A percentile compares a stretch with the other conserved stretches of the same genome.
Evolutionary conservation across 2,888 invertebrate species (phyloP).

Genomic region (Leucoptera coffeella): DNA sequence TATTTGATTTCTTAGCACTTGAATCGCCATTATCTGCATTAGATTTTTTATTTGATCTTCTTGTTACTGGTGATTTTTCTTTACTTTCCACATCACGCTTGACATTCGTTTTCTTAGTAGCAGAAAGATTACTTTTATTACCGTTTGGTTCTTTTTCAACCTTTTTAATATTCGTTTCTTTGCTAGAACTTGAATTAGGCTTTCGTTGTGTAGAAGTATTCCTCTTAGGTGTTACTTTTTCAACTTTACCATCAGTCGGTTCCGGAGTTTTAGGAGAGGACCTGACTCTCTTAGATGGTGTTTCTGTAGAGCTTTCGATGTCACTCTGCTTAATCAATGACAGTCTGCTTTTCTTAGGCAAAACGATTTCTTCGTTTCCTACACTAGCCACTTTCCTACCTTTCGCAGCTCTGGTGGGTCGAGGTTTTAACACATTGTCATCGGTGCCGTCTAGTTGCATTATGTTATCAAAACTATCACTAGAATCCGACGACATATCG

Average conservation of each 20-base stretch:
- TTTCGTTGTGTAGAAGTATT: too few relatives aligned
- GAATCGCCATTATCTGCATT: not conserved
- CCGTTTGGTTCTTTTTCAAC: too few relatives aligned
- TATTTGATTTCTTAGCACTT: not conserved
- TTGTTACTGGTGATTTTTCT: too few relatives aligned
- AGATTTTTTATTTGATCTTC: not conserved
- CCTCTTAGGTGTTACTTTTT: too few relatives aligned
- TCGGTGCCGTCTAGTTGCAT: slow-evolving; percentile 28
- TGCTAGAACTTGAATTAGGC: too few relatives aligned
- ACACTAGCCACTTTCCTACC: slow-evolving; percentile 11
- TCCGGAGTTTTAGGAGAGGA: too few relatives aligned
- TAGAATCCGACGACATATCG: slow-evolving; percentile 16
- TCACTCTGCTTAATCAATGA: too few relatives aligned
- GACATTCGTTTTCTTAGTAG: not conserved
- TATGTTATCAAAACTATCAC: slow-evolving; percentile 15
- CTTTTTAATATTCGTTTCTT: too few relatives aligned
- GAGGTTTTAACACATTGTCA: slow-evolving; percentile 12
- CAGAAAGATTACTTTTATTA: too few relatives aligned
- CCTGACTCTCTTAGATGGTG: too few relatives aligned
- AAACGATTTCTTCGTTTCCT: slow-evolving; percentile 14
- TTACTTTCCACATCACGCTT: not conserved
- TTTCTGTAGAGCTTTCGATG: too few relatives aligned
- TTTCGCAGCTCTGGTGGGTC: slow-evolving; percentile 15
- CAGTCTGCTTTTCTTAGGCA: slow-evolving; percentile 22
- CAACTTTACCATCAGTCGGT: too few relatives aligned